phyloP scores from a whole-genome alignment of 1,140 invertebrate genomes.

The Cotesia typhae region DNA sequence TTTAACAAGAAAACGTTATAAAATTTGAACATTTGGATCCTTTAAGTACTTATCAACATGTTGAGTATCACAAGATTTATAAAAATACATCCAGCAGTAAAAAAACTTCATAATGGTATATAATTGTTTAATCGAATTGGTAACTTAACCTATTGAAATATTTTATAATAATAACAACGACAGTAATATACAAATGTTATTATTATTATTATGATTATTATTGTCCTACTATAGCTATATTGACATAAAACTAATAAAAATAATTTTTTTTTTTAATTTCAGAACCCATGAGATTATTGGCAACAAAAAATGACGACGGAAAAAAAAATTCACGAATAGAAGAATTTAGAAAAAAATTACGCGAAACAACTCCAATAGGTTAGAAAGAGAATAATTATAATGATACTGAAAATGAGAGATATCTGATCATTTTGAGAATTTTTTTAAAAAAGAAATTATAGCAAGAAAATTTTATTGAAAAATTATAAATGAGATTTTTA shows the following conservation, averaged over 20 bases:
- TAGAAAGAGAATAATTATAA: slow-evolving; percentile 13
- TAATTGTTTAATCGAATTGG: slow-evolving; percentile 25
- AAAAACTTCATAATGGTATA: slow-evolving; percentile 28
- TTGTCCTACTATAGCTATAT: too few relatives aligned
- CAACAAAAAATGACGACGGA: slow-evolving; percentile 42
- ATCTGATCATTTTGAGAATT: too few relatives aligned
- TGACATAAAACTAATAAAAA: too few relatives aligned
- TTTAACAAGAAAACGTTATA: background rate
- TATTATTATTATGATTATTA: too few relatives aligned
- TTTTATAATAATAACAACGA: slow-evolving; percentile 7
- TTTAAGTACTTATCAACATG: slow-evolving; percentile 9
- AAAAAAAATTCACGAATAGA: slow-evolving; percentile 54
- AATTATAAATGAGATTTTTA: too few relatives aligned
- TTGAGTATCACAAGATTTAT: background rate
- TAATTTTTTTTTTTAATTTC: slow-evolving; percentile 29
- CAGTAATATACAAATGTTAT: background rate
- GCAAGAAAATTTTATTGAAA: too few relatives aligned
- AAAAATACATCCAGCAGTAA: background rate
- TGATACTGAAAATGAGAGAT: too few relatives aligned
- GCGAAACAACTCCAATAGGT: slow-evolving; percentile 61
- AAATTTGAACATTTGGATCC: background rate
- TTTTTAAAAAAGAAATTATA: too few relatives aligned
- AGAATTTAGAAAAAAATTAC: slow-evolving; percentile 62
- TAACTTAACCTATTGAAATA: background rate
- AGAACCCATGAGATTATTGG: slow-evolving; percentile 43